Base-by-base conservation (phyloP, 2,888 invertebrate genomes). In the Dendrolimus pini region DNA sequence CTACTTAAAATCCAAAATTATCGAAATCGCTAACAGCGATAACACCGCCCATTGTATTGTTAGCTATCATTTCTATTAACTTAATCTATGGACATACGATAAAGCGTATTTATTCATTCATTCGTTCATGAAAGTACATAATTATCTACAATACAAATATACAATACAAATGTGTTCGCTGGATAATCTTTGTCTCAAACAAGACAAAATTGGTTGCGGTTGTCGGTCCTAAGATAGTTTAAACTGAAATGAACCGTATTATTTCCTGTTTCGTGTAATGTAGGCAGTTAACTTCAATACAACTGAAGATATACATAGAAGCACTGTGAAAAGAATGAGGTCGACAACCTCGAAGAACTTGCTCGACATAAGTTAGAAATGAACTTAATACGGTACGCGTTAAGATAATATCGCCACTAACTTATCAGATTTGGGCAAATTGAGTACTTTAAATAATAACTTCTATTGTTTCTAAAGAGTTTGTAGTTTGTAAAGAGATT, bases 201-300 rank as follows among this genome's bases (percentile, higher is more conserved):
- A 47, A 47, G 47, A 47, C 47, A 47, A 10, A 47, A 47, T 47
- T 47, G 12, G 47, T 10, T 12, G 12, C 47, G 47, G 47, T 30
- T 30, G 30, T 30, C 6, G 30, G 30, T 30, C 30, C 47, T 47
- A 47, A 47, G 47, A 47, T 47, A 47, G 47, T 74, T 72, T 73
- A 76, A 78, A 84, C 85, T 78, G 74, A 80, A 85, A 82, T 83
- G 79, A 85, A 87, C 86, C 84, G 87, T 87, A 85, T 82, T 81
- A 87, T 85, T 84, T 87, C 87, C 87, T 86, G 87, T 87, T 87
- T 79, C 67, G 77, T 80, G 78, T 80, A 75, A 76, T 81, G 80
- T 76, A 73, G 72, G 74, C 72, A 74, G 77, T 75, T 80, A 82
- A 80, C 81, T 85, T 80, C 74, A 78, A 80, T 77, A 80, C 71